Percentiles rank a stretch among this genome's conserved stretches.
Conservation (phyloP, 2,888 invertebrate species). For the Chrysomela aeneicollis region DNA sequence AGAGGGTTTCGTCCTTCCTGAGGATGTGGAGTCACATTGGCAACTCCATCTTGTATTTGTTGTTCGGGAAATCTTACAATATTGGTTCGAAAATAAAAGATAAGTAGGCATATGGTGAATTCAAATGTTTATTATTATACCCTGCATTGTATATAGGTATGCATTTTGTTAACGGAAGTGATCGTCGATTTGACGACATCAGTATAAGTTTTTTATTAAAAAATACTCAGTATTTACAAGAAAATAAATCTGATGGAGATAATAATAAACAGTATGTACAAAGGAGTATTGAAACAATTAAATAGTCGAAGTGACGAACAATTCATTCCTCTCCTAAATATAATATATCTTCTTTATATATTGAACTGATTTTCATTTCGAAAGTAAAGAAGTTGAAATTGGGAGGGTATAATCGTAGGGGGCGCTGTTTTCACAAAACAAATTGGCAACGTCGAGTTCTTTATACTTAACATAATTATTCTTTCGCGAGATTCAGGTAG, state of each 20-base stretch:
- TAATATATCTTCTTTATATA: slow-evolving; percentile 2
- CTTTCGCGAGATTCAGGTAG: too few species aligned
- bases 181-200: too few species aligned
- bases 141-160: not conserved
- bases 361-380: not conserved
- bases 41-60: slow-evolving; percentile 38
- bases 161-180: too few species aligned
- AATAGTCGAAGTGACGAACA: slow-evolving; percentile 9
- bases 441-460: too few species aligned
- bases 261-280: slow-evolving; percentile 47
- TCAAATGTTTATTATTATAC: not conserved
- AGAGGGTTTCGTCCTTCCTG: slow-evolving; percentile 38
- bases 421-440: too few species aligned
- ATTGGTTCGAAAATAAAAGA: slow-evolving; percentile 18
- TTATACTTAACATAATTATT: too few species aligned
- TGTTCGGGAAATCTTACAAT: slow-evolving; percentile 36
- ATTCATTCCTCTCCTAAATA: not conserved
- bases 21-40: slow-evolving; percentile 47
- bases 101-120: not conserved
- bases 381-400: not conserved
- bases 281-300: slow-evolving; percentile 45
- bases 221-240: slow-evolving; percentile 50
- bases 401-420: too few species aligned
- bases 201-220: slow-evolving; percentile 50
- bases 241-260: slow-evolving; percentile 49